Evolutionary conservation across 1,140 invertebrate species (phyloP).

Genomic region (Agraylea sexmaculata): DNA sequence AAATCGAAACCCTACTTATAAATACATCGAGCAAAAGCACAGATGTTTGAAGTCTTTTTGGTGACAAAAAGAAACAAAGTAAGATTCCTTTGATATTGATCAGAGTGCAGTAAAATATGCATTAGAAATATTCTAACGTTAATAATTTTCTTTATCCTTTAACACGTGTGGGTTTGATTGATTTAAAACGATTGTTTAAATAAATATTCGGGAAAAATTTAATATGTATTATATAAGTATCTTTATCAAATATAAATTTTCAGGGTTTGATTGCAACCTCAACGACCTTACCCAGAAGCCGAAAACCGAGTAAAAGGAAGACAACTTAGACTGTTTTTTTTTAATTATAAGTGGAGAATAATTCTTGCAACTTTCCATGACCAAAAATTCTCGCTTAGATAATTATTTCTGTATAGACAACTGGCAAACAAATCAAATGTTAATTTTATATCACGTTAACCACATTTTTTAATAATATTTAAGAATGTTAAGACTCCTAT

Average conservation of each 20-base stretch:
- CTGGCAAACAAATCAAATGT: no score
- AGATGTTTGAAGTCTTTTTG: conserved; percentile 28
- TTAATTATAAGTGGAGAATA: no score
- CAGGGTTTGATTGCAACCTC: conserved; percentile 40
- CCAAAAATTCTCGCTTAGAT: no score
- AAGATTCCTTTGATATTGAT: not conserved
- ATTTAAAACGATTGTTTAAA: not conserved
- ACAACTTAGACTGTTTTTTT: conserved; percentile 36
- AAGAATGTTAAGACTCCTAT: no score
- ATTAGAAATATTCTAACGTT: not conserved
- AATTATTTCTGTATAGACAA: no score
- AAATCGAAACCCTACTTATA: conserved; percentile 12
- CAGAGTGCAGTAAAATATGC: not conserved
- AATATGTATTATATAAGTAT: conserved; percentile 10
- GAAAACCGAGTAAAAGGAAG: conserved; percentile 42
- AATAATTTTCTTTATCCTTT: not conserved
- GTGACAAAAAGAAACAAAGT: not conserved
- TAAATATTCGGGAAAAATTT: conserved; percentile 6
- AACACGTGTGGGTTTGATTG: not conserved
- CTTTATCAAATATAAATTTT: conserved; percentile 27
- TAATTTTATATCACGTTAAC: no score
- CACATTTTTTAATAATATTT: no score
- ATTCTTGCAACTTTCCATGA: no score
- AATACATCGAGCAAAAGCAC: conserved; percentile 29
- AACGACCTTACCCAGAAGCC: conserved; percentile 39